Evolutionary conservation across 2,113 vertebrate genomes (phyloP), one percentile per base, ranked within the genome.

Genomic region (Copsychus sechellarum): DNA sequence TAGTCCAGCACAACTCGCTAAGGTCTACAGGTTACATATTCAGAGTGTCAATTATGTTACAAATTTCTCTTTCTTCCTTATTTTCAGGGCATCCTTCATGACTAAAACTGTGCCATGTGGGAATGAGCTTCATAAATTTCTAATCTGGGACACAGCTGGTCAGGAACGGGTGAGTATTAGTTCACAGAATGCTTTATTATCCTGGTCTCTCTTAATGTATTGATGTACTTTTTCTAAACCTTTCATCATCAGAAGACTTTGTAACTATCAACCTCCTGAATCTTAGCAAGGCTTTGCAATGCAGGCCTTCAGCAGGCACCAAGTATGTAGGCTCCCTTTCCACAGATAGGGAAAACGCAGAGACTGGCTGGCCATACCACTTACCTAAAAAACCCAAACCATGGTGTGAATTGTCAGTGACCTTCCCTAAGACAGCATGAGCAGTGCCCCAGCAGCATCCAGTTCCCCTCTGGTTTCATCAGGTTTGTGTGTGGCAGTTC

Each of bases 141-240:
- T 99, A 81, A 99, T 99, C 97, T 99, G 99, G 99, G 99, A 99
- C 95, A 99, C 99, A 16, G 99, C 99, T 53, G 99, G 99, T 54
- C 99, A 99, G 96, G 99, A 99, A 48, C 97, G 99, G 96, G 99
- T 99, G 95, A 98, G 99, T 97, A 54, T 36, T 13, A 45, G 56
- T 74, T 36, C 51, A 33, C 53, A 56, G 34, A 48, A 33, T 18
- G 14, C 72, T 76, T 81, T 66, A 10, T 78, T 81, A 47, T n/a
- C 36, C 48, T 1, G 0, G 1, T 67, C 54, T 77, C 34, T 88
- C 33, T 36, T 42, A 48, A 58, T 14, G 20, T 23, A 6, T 48
- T 70, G 54, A 14, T 3, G 1, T 45, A 24, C 20, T 26, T 86
- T 34, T 53, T 43, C 72, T 92, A 83, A 78, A 36, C 42, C 8